A percentile compares a stretch with the other conserved stretches of the same genome.
These are phyloP conservation scores for Cervus canadensis DNA, from an alignment of 2,113 vertebrate genomes.

Conservation along the genomic window DNA sequence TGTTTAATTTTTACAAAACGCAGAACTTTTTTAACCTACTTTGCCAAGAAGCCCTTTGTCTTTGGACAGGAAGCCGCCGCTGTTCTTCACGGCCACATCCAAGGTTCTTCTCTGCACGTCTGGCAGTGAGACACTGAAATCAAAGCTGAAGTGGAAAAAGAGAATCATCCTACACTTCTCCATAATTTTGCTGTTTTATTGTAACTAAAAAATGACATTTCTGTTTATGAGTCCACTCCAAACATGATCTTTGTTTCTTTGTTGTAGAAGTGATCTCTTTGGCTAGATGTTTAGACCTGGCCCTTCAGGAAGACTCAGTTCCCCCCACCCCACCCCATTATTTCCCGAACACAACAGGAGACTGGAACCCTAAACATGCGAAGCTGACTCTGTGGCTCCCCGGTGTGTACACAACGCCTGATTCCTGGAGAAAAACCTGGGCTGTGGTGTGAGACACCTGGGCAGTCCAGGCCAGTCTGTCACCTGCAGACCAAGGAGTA, in stretches of 20 bases:
- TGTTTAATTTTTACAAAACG: neutral
- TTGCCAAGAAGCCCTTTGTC: slow-evolving; percentile 97
- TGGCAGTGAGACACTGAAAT: slow-evolving; percentile 92
- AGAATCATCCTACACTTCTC: neutral
- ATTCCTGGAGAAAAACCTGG: neutral
- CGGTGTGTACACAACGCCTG: rapidly evolving
- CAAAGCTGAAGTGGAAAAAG: slow-evolving; percentile 83
- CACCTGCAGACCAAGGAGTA: neutral
- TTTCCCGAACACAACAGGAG: neutral
- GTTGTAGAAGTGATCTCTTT: neutral
- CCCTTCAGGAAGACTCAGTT: neutral
- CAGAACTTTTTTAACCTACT: slow-evolving; percentile 74
- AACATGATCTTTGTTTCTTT: neutral
- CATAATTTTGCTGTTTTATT: neutral
- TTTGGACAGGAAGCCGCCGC: slow-evolving; percentile 94
- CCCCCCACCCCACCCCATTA: neutral
- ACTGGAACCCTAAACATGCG: neutral
- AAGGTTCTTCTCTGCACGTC: slow-evolving; percentile 92
- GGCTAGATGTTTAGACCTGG: neutral
- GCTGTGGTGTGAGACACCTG: neutral
- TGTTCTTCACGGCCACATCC: slow-evolving; percentile 97
- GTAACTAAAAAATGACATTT: neutral
- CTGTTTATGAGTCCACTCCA: neutral
- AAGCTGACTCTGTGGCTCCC: neutral
- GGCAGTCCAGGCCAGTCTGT: neutral